Percentiles rank a stretch among this genome's conserved stretches.
Evolutionary conservation across 2,113 vertebrate species (phyloP).

Genomic region (Lontra canadensis): DNA sequence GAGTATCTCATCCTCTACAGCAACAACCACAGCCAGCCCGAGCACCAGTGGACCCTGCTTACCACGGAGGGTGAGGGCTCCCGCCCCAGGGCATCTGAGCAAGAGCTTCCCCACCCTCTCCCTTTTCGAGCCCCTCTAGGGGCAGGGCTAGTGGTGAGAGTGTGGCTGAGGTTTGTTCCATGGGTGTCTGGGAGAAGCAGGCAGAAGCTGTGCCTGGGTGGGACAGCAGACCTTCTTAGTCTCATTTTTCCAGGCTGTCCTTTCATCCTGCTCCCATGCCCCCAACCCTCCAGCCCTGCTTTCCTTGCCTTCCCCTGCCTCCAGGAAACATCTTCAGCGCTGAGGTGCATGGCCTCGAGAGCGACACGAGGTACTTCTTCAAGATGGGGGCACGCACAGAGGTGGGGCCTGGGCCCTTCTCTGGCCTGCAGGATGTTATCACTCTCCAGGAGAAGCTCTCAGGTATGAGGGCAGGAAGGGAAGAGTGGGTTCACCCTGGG

Average conservation of each 20-base stretch:
- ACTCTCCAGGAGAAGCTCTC: constrained; percentile 87
- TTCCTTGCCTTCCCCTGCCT: constrained; percentile 2
- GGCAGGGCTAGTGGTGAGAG: neutral
- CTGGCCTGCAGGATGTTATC: constrained; percentile 91
- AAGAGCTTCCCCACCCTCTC: neutral
- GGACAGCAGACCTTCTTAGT: neutral
- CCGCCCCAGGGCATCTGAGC: neutral
- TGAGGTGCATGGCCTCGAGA: constrained; percentile 91
- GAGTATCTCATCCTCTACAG: constrained; percentile 94
- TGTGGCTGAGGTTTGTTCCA: fast-evolving
- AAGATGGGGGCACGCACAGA: constrained; percentile 95
- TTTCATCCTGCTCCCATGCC: neutral
- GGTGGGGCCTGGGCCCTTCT: constrained; percentile 94
- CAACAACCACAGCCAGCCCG: constrained; percentile 89
- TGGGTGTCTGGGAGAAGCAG: neutral
- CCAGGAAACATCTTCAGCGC: constrained; percentile 93
- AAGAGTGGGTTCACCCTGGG: neutral
- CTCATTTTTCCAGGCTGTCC: neutral
- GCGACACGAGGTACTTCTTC: constrained; percentile 94
- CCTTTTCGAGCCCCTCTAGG: neutral
- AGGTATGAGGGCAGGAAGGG: constrained; percentile 74
- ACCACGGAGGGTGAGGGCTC: constrained; percentile 90
- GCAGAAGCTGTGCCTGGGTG: neutral
- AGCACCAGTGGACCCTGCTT: constrained; percentile 93
- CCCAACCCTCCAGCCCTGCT: neutral